Evolutionary conservation across 1,140 invertebrate genomes (phyloP), one percentile per base, ranked within the genome.

Genomic region (Spodoptera litura): DNA sequence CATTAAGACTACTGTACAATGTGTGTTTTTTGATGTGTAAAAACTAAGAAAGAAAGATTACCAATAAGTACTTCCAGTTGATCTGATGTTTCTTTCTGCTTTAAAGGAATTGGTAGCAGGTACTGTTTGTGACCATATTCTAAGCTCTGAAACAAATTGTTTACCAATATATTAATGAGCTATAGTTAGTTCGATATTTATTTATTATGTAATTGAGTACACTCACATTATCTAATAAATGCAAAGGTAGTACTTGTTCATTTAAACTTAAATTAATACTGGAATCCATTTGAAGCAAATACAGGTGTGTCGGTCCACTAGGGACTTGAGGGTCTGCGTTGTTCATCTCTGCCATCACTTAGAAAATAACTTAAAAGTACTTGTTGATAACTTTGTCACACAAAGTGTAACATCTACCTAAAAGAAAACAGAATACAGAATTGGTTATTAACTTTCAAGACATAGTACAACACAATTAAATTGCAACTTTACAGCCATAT

Each of bases 141-240:
- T 49, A 44, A 11, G 10, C 56, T 44, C 71, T 74, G 9, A 61
- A 74, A 74, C 8, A 59, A 11, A 71, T 15, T n/a, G 13, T n/a
- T 64, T 38, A 12, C 25, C 12, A 35, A 61, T 35, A 8, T n/a
- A 38, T 44, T 2, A 44, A 44, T 44, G 6, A 44, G 6, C 38
- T 10, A 44, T 44, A 44, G 0, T 44, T 44, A 44, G 0, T 44
- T 44, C 3, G 38, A 6, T 1, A 44, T 44, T 2, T 44, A 44
- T 44, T 44, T 44, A 9, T 44, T 44, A 6, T 9, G 38, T 44
- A 0, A 44, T 44, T 44, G 6, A 44, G 8, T 44, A 44, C 49
- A 49, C 8, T 80, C 71, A 80, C 78, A 76, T 80, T 70, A 35
- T 75, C 53, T 49, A 80, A 64, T 44, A 80, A 35, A 15, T 80